Conservation (phyloP, 30 jellyfish, hydroid and myxozoan genomes). For the Chironex yamaguchii region DNA sequence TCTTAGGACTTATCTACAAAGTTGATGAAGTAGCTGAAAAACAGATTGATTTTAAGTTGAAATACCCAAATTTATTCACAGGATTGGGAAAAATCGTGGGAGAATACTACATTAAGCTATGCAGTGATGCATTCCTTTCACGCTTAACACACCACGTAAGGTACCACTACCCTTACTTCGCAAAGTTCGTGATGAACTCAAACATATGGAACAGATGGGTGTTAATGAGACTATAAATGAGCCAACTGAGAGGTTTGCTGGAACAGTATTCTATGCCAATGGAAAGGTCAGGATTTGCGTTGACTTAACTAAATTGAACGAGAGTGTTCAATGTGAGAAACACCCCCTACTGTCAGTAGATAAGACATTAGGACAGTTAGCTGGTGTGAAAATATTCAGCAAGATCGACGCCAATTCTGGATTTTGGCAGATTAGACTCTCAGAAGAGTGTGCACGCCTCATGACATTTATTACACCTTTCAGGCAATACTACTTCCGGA, state of each 20-base stretch:
- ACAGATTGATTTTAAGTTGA: background rate
- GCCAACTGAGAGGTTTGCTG: constrained; percentile 44
- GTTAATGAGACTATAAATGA: constrained; percentile 13
- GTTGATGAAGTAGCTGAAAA: background rate
- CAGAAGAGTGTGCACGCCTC: background rate
- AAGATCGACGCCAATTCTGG: background rate
- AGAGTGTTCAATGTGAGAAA: background rate
- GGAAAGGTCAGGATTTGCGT: background rate
- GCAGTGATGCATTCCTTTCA: constrained; percentile 16
- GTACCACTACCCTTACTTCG: constrained; percentile 48
- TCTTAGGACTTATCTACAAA: background rate
- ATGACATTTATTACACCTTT: background rate
- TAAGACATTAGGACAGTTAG: background rate
- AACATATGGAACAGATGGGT: constrained; percentile 30
- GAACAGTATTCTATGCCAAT: constrained; percentile 13
- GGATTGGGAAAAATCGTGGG: constrained; percentile 52
- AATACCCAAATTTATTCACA: constrained; percentile 25
- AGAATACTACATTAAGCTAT: constrained; percentile 22
- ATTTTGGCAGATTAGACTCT: background rate
- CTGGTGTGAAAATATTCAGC: background rate
- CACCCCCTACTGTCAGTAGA: background rate
- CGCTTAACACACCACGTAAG: constrained; percentile 14
- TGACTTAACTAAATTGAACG: background rate
- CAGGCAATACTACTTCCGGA: background rate
- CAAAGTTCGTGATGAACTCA: constrained; percentile 43